phyloP scores from a whole-genome alignment of 2,888 invertebrate genomes.

The Byasa hedistus region DNA sequence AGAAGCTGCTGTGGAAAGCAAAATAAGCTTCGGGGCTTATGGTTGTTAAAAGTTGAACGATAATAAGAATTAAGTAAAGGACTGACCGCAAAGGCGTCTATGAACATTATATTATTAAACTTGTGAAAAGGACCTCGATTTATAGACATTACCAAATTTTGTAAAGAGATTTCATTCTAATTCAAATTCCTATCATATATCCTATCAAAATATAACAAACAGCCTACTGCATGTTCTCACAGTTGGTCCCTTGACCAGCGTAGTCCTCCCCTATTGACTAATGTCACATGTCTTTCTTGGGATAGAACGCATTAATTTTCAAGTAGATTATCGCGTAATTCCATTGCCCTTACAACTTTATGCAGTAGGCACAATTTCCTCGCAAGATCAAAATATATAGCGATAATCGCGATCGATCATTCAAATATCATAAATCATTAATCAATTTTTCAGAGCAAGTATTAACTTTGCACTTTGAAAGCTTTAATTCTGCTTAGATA shows the following conservation, averaged over 20 bases:
- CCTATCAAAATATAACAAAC: background rate
- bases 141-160: background rate
- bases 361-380: too few relatives aligned
- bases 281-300: too few relatives aligned
- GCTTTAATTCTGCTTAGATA: background rate
- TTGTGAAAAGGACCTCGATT: background rate
- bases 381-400: too few relatives aligned
- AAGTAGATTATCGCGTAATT: background rate
- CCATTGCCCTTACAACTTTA: too few relatives aligned
- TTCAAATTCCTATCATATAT: background rate
- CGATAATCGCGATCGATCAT: background rate
- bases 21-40: background rate
- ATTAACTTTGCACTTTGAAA: background rate
- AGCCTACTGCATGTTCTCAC: too few relatives aligned
- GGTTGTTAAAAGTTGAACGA: conserved; percentile 13
- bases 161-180: background rate
- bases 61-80: conserved; percentile 13
- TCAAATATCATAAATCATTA: background rate
- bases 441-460: background rate
- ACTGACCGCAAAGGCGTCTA: conserved; percentile 7
- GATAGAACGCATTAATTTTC: too few relatives aligned
- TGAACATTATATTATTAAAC: background rate
- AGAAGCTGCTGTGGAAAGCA: background rate
- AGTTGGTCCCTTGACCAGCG: too few relatives aligned
- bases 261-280: too few relatives aligned